Percentiles rank a stretch among this genome's conserved stretches.
Evolutionary conservation across 2,888 invertebrate species (phyloP).

Genomic region (Bimastos eiseni): DNA sequence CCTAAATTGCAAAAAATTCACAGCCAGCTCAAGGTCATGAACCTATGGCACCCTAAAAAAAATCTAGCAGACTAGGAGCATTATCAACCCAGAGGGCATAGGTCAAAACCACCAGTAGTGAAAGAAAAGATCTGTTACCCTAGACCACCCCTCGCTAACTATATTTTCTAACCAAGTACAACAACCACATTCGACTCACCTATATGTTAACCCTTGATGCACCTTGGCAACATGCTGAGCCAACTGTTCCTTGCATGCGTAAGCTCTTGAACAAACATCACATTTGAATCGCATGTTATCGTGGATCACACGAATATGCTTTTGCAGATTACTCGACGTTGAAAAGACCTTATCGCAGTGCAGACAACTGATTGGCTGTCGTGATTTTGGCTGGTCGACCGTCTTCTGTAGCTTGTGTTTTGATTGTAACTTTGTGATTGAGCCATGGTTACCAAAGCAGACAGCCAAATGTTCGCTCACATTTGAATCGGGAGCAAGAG

Average conservation of each 20-base stretch:
- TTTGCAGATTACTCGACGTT: constrained; percentile 34
- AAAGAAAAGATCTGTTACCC: background rate
- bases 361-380: constrained; percentile 7
- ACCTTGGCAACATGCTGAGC: constrained; percentile 31
- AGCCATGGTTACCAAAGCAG: background rate
- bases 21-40: background rate
- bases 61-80: background rate
- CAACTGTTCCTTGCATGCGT: constrained; percentile 34
- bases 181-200: background rate
- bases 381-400: constrained; percentile 31
- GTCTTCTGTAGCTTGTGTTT: constrained; percentile 20
- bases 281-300: constrained; percentile 33
- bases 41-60: background rate
- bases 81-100: too few species aligned
- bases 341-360: constrained; percentile 36
- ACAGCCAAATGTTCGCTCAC: background rate
- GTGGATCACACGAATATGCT: constrained; percentile 34
- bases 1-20: constrained; percentile 26
- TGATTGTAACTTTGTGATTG: background rate
- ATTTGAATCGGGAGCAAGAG: background rate
- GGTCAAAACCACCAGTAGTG: background rate
- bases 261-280: constrained; percentile 30
- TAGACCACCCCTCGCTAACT: background rate
- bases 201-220: constrained; percentile 30
- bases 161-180: background rate